These are phyloP conservation scores for Charadrius vociferus DNA, from an alignment of 2,113 vertebrate species.

Conservation along the genomic window DNA sequence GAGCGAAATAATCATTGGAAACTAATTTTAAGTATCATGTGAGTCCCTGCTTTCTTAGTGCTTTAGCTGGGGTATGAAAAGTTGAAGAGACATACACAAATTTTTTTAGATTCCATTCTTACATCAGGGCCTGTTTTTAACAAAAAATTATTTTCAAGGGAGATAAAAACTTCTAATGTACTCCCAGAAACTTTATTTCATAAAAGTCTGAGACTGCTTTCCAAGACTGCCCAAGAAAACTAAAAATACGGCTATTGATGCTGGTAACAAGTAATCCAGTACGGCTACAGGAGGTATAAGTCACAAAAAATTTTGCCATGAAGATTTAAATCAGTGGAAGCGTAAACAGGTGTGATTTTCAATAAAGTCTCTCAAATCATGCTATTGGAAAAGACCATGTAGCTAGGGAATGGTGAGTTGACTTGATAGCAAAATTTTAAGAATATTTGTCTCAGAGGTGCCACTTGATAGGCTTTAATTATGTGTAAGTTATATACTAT, in stretches of 20 bases:
- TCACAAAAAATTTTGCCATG: neutral
- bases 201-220: neutral
- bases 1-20: neutral
- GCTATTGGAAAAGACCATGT: neutral
- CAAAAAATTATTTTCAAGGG: neutral
- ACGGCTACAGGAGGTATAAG: neutral
- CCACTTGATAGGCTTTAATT: neutral
- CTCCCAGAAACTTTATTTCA: constrained; percentile 14
- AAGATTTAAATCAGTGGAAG: neutral
- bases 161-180: constrained; percentile 27
- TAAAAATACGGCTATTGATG: neutral
- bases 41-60: neutral
- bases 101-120: constrained; percentile 6
- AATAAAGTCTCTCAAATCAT: neutral
- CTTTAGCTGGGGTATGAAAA: neutral
- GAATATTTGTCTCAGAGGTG: neutral
- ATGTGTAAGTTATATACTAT: neutral
- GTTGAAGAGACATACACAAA: neutral
- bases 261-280: neutral
- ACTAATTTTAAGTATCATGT: neutral
- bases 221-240: neutral
- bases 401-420: neutral
- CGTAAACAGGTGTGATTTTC: neutral
- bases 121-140: neutral
- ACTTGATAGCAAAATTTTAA: neutral